phyloP scores from a whole-genome alignment of 2,797 vertebrate species.

The Channa striata region DNA sequence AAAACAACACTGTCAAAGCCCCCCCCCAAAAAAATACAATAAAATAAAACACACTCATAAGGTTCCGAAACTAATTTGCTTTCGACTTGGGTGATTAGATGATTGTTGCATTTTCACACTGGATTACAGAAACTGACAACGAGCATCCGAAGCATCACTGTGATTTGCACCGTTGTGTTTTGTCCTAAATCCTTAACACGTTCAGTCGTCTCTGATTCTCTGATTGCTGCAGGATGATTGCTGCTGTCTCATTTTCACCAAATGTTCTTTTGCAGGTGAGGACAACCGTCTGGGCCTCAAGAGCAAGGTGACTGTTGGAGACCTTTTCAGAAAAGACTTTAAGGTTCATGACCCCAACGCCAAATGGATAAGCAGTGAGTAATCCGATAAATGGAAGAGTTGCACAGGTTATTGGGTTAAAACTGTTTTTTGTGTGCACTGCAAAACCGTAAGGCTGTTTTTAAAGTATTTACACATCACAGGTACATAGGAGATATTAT shows the following conservation, averaged over 20 bases:
- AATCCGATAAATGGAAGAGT: neutral
- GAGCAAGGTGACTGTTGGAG: slow-evolving; percentile 91
- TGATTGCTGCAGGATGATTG: neutral
- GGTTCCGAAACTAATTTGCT: too few relatives aligned
- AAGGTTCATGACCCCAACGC: slow-evolving; percentile 93
- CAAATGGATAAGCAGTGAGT: slow-evolving; percentile 96
- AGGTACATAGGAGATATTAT: neutral
- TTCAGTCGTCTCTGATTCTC: neutral
- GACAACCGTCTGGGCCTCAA: slow-evolving; percentile 94
- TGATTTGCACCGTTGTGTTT: too few relatives aligned
- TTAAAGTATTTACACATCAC: neutral
- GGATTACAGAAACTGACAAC: neutral
- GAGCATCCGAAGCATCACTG: too few relatives aligned
- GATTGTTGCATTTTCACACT: neutral
- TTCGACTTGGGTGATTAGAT: too few relatives aligned
- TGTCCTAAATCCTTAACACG: too few relatives aligned
- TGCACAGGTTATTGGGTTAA: neutral
- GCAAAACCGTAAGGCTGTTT: neutral
- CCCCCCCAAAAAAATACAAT: too few relatives aligned
- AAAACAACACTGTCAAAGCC: too few relatives aligned
- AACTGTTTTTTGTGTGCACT: neutral
- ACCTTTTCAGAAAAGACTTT: slow-evolving; percentile 92
- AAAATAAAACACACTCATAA: too few relatives aligned
- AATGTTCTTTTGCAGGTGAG: slow-evolving; percentile 84
- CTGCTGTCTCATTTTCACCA: neutral